These are phyloP conservation scores for Arenaria interpres DNA, from an alignment of 2,113 vertebrate genomes.

Conservation along the genomic window DNA sequence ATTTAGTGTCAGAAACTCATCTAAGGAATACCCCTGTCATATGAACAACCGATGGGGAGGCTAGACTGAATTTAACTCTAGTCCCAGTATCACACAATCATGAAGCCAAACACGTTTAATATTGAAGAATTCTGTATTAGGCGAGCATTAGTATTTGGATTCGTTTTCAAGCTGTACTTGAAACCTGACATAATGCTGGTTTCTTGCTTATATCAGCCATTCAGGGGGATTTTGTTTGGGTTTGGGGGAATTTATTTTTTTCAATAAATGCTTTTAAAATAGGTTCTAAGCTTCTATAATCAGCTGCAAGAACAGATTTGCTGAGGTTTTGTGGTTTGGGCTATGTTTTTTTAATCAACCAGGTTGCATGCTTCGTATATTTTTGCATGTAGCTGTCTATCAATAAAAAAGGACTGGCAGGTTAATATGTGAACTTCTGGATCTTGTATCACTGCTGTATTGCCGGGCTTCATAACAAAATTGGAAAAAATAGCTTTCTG, in stretches of 20 bases:
- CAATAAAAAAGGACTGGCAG: constrained; percentile 46
- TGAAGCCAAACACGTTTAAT: background rate
- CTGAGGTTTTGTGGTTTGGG: background rate
- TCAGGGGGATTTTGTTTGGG: rapidly evolving
- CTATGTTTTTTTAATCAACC: constrained; percentile 21
- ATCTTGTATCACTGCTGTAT: constrained; percentile 5
- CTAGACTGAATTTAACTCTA: background rate
- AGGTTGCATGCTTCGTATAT: constrained; percentile 23
- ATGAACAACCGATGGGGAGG: background rate
- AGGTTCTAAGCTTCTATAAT: constrained; percentile 18
- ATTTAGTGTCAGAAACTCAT: background rate
- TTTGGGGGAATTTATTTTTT: background rate
- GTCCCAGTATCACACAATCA: background rate
- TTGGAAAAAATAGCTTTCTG: constrained; percentile 22
- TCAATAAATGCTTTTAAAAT: background rate
- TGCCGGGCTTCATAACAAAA: background rate
- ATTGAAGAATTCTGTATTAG: background rate
- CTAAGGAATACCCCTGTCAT: background rate
- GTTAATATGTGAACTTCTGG: constrained; percentile 30
- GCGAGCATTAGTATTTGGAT: background rate
- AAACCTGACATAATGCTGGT: background rate
- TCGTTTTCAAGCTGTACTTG: constrained; percentile 29
- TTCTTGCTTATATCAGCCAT: background rate
- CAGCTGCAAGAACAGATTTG: constrained; percentile 24
- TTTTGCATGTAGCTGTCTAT: constrained; percentile 20